Percentiles rank a stretch among this genome's conserved stretches.
Evolutionary conservation across 2,113 vertebrate genomes (phyloP).

Genomic region (Scortum barcoo): DNA sequence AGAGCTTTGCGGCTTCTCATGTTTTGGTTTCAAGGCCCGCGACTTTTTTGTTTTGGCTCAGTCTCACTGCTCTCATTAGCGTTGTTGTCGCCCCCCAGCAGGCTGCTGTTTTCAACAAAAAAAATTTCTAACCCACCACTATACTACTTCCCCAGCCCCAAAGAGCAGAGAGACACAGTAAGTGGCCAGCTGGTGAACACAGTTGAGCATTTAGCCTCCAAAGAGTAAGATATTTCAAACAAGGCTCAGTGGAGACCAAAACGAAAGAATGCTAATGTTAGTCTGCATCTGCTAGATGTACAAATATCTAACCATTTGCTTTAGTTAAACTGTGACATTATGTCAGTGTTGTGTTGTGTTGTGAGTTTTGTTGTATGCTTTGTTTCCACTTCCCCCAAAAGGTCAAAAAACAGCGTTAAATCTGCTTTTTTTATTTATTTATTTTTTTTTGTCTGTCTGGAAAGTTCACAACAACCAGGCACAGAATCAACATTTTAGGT

Average conservation of each 20-base stretch:
- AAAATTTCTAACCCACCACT: too few relatives aligned
- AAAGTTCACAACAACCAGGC: background rate
- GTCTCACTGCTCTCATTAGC: background rate
- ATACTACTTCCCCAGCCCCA: background rate
- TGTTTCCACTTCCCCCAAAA: too few relatives aligned
- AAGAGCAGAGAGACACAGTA: background rate
- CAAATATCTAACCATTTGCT: too few relatives aligned
- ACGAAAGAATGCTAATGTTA: too few relatives aligned
- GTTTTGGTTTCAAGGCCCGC: background rate
- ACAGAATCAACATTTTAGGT: background rate
- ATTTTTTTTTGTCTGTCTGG: background rate
- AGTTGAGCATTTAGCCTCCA: too few relatives aligned
- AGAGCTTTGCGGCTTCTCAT: background rate
- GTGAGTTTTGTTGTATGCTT: too few relatives aligned
- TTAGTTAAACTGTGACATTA: too few relatives aligned
- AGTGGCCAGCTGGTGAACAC: background rate
- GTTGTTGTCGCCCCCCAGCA: background rate
- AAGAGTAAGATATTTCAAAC: background rate
- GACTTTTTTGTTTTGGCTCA: background rate
- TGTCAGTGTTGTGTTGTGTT: too few relatives aligned
- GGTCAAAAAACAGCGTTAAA: background rate
- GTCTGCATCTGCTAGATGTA: too few relatives aligned
- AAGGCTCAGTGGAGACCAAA: background rate
- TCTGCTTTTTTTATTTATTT: background rate
- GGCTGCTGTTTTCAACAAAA: too few relatives aligned